Evolutionary conservation across 2,797 vertebrate genomes (phyloP).

Genomic region (Bucorvus abyssinicus): DNA sequence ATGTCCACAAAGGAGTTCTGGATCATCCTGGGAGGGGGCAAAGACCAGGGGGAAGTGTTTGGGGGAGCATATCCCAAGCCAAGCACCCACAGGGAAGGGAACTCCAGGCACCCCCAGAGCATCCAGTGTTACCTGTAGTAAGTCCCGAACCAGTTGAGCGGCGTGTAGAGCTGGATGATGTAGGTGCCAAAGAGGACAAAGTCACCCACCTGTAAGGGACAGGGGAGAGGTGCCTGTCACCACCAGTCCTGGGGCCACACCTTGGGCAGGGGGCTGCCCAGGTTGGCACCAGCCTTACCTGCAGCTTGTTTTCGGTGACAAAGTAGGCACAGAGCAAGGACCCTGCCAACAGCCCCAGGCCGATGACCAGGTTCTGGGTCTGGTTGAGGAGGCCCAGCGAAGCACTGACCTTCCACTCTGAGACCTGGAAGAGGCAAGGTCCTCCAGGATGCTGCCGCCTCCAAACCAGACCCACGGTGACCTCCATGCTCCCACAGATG

Average conservation of each 20-base stretch:
- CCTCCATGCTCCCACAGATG: background rate
- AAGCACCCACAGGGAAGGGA: rapidly evolving
- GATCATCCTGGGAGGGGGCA: slow-evolving; percentile 85
- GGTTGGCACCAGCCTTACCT: slow-evolving; percentile 73
- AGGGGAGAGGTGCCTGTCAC: background rate
- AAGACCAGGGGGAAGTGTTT: background rate
- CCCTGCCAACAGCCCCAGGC: slow-evolving; percentile 86
- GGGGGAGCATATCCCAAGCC: rapidly evolving
- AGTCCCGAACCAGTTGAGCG: slow-evolving; percentile 97
- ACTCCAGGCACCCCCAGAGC: background rate
- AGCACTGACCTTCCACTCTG: slow-evolving; percentile 92
- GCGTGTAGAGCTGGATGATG: slow-evolving; percentile 94
- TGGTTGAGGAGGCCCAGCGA: slow-evolving; percentile 93
- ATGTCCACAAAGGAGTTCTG: slow-evolving; percentile 97
- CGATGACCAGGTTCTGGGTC: slow-evolving; percentile 93
- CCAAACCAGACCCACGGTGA: background rate
- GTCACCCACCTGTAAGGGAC: slow-evolving; percentile 86
- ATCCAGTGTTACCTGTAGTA: slow-evolving; percentile 88
- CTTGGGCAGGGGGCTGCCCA: background rate
- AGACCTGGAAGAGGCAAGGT: slow-evolving; percentile 68
- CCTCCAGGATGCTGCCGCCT: background rate
- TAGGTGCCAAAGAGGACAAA: slow-evolving; percentile 96
- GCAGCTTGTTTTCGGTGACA: slow-evolving; percentile 87
- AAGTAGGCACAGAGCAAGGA: slow-evolving; percentile 94
- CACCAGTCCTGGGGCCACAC: background rate